These are phyloP conservation scores for Macroteleia sp. DNA, from an alignment of 2,888 invertebrate genomes.

Conservation along the genomic window DNA sequence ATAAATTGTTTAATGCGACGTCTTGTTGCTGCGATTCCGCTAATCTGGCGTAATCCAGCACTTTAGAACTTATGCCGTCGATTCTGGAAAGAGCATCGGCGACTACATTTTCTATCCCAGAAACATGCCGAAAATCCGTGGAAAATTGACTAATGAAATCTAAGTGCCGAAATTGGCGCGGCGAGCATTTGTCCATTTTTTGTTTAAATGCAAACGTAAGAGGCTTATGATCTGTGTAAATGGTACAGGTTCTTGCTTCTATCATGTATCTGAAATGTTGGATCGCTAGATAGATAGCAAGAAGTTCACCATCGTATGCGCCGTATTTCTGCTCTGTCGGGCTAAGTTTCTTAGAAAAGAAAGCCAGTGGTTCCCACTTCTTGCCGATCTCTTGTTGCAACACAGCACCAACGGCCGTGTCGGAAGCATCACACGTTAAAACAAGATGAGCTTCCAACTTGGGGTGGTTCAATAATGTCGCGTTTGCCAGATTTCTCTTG, in stretches of 20 bases:
- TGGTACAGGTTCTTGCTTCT: not conserved
- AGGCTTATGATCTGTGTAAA: constrained; percentile 57
- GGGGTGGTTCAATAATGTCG: not conserved
- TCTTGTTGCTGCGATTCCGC: no score
- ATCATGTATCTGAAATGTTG: not conserved
- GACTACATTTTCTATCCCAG: not conserved
- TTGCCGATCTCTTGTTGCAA: not conserved
- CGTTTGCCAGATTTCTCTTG: not conserved
- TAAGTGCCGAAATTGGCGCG: not conserved
- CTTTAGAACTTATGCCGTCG: not conserved
- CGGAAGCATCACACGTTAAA: not conserved
- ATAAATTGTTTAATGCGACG: no score
- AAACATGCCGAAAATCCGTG: not conserved
- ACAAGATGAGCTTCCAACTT: not conserved
- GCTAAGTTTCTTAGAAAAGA: constrained; percentile 1
- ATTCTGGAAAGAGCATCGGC: not conserved
- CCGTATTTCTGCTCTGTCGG: not conserved
- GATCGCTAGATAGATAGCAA: not conserved
- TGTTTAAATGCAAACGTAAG: not conserved
- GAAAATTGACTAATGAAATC: not conserved
- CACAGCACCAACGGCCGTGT: not conserved
- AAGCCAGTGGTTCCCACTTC: not conserved
- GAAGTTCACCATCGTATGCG: not conserved
- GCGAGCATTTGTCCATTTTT: constrained; percentile 29
- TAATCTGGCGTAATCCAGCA: not conserved